These are phyloP conservation scores for Allolobophora icterica DNA, from an alignment of 2,888 invertebrate genomes.

Conservation along the genomic window DNA sequence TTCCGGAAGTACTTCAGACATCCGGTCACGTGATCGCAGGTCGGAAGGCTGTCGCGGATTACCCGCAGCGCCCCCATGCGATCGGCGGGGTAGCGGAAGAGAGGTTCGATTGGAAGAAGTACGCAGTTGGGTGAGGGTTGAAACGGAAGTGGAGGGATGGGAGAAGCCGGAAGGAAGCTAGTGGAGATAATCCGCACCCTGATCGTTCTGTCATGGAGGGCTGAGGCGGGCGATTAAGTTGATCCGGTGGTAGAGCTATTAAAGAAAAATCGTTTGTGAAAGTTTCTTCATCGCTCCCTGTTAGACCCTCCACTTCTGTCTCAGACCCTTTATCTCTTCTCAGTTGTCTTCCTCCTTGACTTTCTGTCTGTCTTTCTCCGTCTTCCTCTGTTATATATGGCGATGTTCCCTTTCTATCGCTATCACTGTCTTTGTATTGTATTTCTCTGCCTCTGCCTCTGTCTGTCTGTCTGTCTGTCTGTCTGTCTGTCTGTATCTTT, in stretches of 20 bases:
- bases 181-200: neutral
- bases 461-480: no score
- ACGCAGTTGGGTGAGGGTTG: neutral
- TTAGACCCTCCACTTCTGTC: neutral
- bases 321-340: no score
- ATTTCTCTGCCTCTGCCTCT: no score
- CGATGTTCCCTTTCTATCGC: neutral
- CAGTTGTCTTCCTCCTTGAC: no score
- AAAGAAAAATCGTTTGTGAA: neutral
- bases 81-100: neutral
- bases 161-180: neutral
- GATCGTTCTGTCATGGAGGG: neutral
- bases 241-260: neutral
- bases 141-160: neutral
- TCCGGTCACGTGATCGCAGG: neutral
- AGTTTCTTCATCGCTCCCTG: neutral
- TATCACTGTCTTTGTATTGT: neutral
- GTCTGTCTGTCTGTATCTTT: no score
- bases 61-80: neutral
- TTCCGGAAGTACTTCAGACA: conserved; percentile 26
- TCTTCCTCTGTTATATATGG: neutral
- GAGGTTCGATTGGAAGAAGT: neutral
- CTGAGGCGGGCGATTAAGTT: neutral
- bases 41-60: neutral
- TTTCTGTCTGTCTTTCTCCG: no score